phyloP scores from a whole-genome alignment of 2,888 invertebrate species.

The Tachina lurida region DNA sequence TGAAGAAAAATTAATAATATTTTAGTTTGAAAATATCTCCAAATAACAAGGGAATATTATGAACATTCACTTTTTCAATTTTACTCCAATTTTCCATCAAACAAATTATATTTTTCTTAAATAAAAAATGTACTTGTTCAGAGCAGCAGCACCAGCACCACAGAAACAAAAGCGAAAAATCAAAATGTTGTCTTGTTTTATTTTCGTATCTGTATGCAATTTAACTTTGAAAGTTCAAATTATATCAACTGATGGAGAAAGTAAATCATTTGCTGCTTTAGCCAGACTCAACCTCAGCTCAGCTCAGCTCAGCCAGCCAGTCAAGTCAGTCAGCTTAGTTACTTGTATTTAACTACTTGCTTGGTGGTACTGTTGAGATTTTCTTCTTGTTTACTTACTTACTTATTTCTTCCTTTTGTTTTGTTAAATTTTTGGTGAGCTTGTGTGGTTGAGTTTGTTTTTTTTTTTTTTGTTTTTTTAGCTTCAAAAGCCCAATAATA shows the following conservation, averaged over 20 bases:
- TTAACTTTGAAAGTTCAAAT: slow-evolving; percentile 71
- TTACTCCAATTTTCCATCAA: slow-evolving; percentile 59
- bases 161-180: slow-evolving; percentile 29
- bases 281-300: slow-evolving; percentile 19
- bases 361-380: slow-evolving; percentile 39
- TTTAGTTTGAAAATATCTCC: slow-evolving; percentile 12
- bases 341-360: slow-evolving; percentile 20
- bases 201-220: slow-evolving; percentile 20
- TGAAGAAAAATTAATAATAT: background rate
- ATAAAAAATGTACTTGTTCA: slow-evolving; percentile 44
- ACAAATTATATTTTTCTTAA: slow-evolving; percentile 4
- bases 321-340: slow-evolving; percentile 22
- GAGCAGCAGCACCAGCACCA: background rate
- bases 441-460: background rate
- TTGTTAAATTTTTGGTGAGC: background rate
- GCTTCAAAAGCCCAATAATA: slow-evolving; percentile 21
- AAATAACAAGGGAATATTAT: slow-evolving; percentile 28
- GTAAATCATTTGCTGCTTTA: slow-evolving; percentile 69
- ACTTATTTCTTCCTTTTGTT: background rate
- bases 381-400: slow-evolving; percentile 16
- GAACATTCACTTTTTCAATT: slow-evolving; percentile 59
- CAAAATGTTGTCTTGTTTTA: slow-evolving; percentile 7
- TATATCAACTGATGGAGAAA: slow-evolving; percentile 68
- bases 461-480: too few relatives aligned
- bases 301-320: background rate